Evolutionary conservation across 1,140 invertebrate species (phyloP), one percentile per base, ranked within the genome.

Genomic region (Cydia amplana): DNA sequence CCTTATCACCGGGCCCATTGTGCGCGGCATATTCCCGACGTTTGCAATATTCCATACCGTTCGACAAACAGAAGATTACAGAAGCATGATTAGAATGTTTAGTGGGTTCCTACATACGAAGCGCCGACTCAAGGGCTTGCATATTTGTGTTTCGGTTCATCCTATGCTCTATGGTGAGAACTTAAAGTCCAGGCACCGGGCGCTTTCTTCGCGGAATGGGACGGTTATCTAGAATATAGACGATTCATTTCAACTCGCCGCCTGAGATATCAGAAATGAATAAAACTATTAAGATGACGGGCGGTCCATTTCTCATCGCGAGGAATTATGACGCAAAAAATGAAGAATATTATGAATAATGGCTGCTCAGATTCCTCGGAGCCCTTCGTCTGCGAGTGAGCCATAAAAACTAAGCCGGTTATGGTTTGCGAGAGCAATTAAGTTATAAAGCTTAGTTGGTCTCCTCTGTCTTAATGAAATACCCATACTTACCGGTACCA

Each of bases 391-490:
- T 76, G 79, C 83, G 83, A 82, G 77, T 75, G 78, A 65, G 80
- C 80, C 79, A 87, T 91, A 92, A 92, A 92, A 91, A 88, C 79
- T 83, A 84, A 87, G 82, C 80, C 84, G 83, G 85, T 89, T 91
- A 92, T 89, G 89, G 85, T 91, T 91, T 91, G 89, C 88, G 85
- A 91, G 84, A 84, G 85, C 84, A 86, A 92, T 92, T 90, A 92
- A 87, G 87, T 86, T 89, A 87, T 92, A 92, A 92, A 92, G 89
- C 82, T 89, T 84, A 87, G 85, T 86, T 55, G 84, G 83, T 82
- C 81, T 88, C 82, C 77, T 83, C 84, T 87, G 82, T 87, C 85
- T 84, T 87, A 88, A 92, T 89, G 85, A 88, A 91, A 91, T 91
- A 73, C 46, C 25, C 12, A 90, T 90, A 86, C 83, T 60, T 23